Conservation (phyloP, 2,888 invertebrate species). For the Melikaiella ostensackeni region DNA sequence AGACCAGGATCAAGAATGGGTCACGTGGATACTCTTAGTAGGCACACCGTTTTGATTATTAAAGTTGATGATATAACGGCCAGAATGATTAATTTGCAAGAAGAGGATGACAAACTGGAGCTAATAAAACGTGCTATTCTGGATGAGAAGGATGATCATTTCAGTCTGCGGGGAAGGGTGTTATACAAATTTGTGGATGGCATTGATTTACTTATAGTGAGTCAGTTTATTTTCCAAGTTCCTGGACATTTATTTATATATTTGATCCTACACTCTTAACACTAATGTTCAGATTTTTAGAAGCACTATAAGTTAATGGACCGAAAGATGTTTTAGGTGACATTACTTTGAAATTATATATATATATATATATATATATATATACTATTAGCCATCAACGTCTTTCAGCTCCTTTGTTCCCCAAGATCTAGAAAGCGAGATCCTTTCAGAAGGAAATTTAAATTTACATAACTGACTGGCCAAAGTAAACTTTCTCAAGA, state of each 20-base stretch:
- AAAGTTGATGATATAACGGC: too few species aligned
- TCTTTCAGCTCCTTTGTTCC: neutral
- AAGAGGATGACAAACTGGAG: too few species aligned
- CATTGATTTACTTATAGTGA: constrained; percentile 8
- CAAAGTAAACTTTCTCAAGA: constrained; percentile 40
- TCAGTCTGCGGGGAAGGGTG: neutral
- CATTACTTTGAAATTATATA: neutral
- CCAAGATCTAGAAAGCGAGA: constrained; percentile 9
- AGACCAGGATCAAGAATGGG: too few species aligned
- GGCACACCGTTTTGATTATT: too few species aligned
- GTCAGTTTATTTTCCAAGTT: too few species aligned
- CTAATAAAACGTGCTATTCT: too few species aligned
- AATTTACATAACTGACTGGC: constrained; percentile 52
- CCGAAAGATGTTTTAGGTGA: neutral
- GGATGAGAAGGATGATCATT: too few species aligned
- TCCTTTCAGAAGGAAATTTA: constrained; percentile 47
- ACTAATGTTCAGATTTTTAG: neutral
- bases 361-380: too few species aligned
- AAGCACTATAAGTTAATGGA: neutral
- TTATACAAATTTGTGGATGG: constrained; percentile 43
- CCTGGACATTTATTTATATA: too few species aligned
- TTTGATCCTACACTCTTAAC: too few species aligned
- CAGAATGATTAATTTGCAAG: too few species aligned
- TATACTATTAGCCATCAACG: neutral
- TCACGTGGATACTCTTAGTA: too few species aligned